phyloP scores from a whole-genome alignment of 2,797 vertebrate genomes.

The Sebastes umbrosus region DNA sequence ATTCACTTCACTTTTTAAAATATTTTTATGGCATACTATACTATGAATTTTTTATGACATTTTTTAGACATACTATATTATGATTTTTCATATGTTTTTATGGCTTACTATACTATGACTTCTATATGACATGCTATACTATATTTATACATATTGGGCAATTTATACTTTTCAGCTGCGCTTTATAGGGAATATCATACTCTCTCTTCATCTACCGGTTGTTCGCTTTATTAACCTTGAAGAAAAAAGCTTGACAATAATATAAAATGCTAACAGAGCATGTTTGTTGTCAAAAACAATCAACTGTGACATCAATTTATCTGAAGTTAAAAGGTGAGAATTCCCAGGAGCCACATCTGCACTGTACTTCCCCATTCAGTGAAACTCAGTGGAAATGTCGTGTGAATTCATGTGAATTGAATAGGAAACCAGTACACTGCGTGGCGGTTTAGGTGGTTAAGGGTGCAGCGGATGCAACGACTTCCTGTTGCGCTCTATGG shows the following conservation, averaged over 20 bases:
- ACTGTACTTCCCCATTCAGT: not conserved
- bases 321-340: not conserved
- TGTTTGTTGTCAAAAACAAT: not conserved
- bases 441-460: not conserved
- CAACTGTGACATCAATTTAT: not conserved
- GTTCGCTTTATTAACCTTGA: not conserved
- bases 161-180: not conserved
- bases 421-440: not conserved
- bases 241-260: not conserved
- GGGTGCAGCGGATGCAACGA: not conserved
- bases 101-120: no score
- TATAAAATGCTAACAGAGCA: not conserved
- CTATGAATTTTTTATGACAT: no score
- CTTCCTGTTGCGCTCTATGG: constrained; percentile 2
- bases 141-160: not conserved
- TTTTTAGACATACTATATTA: no score
- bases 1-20: no score
- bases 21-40: no score
- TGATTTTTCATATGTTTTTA: no score
- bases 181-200: not conserved
- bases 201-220: not conserved
- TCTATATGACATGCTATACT: no score
- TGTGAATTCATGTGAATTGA: not conserved
- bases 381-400: not conserved
- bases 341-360: not conserved